Base-by-base conservation (phyloP, 2,797 vertebrate genomes). In the Micrastur ruficollis region DNA sequence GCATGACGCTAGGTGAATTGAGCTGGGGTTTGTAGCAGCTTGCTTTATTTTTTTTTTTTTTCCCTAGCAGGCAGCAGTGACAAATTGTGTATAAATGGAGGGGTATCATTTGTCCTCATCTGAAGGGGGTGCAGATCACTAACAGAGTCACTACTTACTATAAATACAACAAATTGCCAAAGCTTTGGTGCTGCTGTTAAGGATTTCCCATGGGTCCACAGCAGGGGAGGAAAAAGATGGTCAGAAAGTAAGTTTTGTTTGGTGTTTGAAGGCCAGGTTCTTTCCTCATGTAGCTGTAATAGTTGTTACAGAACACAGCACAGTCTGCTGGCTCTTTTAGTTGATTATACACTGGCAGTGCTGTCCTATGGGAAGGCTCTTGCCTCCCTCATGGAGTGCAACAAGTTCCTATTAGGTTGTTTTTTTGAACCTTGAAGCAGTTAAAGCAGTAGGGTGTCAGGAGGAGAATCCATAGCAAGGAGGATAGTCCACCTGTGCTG, bases 61-160 rank as follows among this genome's bases (percentile, higher is more conserved):
- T 8, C 14, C 46, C 52, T 71, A 74, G 73, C 56, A 85, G 84
- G 79, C 89, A 89, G 81, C 80, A 61, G 49, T 86, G 88, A 93
- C 86, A 94, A 81, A 89, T 84, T 96, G 81, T 65, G 63, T 91
- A 34, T 87, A 93, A 93, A 93, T 81, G 68, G 63, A 92, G 72
- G 68, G 65, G 34, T 84, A 83, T 95, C 46, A 50, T 96, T 96
- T 95, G 86, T 93, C 79, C 80, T 93, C 63, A 84, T 93, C 81
- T 73, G 78, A 95, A 94, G 38, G 61, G 82, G 49, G 78, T 94
- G 73, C 86, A 93, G 90, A 93, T 94, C 78, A 94, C 72, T 47
- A 74, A 31, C 68, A 52, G 32, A 50, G 70, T 70, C 80, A 89
- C 71, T 66, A 31, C 80, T 95, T 74, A 26, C 83, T 86, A 25